Base-by-base conservation (phyloP, 2,113 vertebrate genomes). In the Scartelaos histophorus region DNA sequence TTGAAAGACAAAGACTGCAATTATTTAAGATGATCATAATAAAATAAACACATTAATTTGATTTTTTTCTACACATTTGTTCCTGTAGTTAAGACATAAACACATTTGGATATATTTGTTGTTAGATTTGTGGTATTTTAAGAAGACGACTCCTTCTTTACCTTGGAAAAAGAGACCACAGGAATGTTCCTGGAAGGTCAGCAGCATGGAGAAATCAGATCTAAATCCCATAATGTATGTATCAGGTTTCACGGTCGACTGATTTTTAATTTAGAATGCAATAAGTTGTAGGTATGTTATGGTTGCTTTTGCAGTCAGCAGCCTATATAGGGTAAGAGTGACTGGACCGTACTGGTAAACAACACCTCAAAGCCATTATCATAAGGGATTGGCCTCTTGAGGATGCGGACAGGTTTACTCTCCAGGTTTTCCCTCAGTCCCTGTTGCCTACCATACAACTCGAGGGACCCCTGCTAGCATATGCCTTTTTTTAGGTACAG, bases 191-290 rank as follows among this genome's bases (percentile, higher is more conserved):
- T 58, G 56, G 22, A 24, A 58, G 4, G 25, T 61, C 25, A 61
- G 58, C 58, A 61, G 13, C 25, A 61, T 15, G 5, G 24, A 22
- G 58, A 61, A 34, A 61, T 61, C 58, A 13, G 13, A 34, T 61
- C 13, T 61, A 82, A 78, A 80, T 83, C 88, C 54, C 75, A 66
- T 61, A 60, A 13, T 80, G 61, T 78, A 76, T 83, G 79, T 87
- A 83, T 90, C 73, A 86, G 82, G 84, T 82, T 84, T 85, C 88
- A 89, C 82, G 79, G 83, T 67, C 86, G 88, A 88, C 71, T 85
- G 91, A 85, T 90, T 91, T 93, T 90, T 92, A 91, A 92, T 94
- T 93, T 92, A 85, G 85, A 91, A 87, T 87, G 70, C 88, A 87
- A 92, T 91, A 91, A 84, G 86, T 88, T 77, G 82, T 85, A 86